Evolutionary conservation across 2,888 invertebrate genomes (phyloP), one percentile per base, ranked within the genome.

Genomic region (Zele albiditarsus): DNA sequence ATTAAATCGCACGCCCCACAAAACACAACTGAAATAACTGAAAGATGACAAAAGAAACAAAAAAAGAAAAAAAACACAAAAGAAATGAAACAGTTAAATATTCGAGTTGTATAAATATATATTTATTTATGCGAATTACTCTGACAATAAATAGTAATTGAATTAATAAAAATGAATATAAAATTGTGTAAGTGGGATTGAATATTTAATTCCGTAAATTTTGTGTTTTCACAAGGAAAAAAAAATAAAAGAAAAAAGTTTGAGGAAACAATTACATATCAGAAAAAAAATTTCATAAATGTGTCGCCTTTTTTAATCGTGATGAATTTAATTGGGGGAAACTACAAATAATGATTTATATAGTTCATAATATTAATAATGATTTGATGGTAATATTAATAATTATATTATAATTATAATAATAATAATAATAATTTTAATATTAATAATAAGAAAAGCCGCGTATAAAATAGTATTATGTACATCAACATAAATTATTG

Each of bases 391-490:
- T 31, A 31, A 31, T 31, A 31, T 38, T 38, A 8, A 38, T 38
- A 12, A 38, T 38, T 38, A 38, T 38, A 38, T 38, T 38, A 38
- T 46, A 8, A 42, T 10, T 42, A 42, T 12, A 42, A 5, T 5
- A 33, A 33, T 33, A 5, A 33, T 3, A 46, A 46, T 46, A 16
- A n/a, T 46, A 46, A 46, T 14, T 4, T 46, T 46, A n/a, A 46
- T n/a, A 46, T 46, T n/a, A 20, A 53, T n/a, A n/a, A n/a, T 8
- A 3, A 20, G n/a, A n/a, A n/a, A 20, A 20, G 20, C 5, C 20
- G 53, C 53, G 23, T 53, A 53, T 53, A n/a, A 53, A 53, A 20
- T 53, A 53, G 53, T 53, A 53, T 53, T 53, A 53, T 53, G n/a
- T 20, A 53, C 20, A 53, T 20, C 53, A 10, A 53, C 20, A 53